Evolutionary conservation across 2,113 vertebrate species (phyloP).

Genomic region (Oriolus oriolus): DNA sequence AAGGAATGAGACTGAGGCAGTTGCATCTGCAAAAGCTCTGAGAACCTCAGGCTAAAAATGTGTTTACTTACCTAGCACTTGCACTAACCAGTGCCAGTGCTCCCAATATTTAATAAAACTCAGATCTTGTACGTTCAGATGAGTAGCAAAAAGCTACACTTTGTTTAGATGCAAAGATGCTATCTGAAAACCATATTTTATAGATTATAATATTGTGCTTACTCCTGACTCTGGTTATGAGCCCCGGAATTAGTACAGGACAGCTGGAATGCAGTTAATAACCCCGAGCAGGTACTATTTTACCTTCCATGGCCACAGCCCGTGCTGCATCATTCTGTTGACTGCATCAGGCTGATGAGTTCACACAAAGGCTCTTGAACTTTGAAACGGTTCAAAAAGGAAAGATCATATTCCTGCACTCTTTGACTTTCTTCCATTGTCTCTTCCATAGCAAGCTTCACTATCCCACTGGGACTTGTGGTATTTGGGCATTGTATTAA

Average conservation of each 20-base stretch:
- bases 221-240: background rate
- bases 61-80: background rate
- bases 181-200: background rate
- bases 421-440: background rate
- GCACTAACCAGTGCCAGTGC: background rate
- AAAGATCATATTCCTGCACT: background rate
- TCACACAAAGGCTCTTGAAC: background rate
- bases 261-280: background rate
- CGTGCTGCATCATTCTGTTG: background rate
- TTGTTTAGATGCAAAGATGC: background rate
- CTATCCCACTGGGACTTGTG: background rate
- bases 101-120: background rate
- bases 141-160: background rate
- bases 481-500: conserved; percentile 6
- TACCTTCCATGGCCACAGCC: background rate
- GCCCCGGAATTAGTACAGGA: background rate
- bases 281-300: fast-evolving
- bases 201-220: background rate
- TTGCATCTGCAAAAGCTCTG: background rate
- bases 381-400: background rate
- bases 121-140: background rate
- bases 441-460: background rate
- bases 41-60: background rate
- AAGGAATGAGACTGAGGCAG: background rate
- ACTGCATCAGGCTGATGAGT: background rate